Evolutionary conservation across 2,113 vertebrate genomes (phyloP).

Genomic region (Pterocles burchelli): DNA sequence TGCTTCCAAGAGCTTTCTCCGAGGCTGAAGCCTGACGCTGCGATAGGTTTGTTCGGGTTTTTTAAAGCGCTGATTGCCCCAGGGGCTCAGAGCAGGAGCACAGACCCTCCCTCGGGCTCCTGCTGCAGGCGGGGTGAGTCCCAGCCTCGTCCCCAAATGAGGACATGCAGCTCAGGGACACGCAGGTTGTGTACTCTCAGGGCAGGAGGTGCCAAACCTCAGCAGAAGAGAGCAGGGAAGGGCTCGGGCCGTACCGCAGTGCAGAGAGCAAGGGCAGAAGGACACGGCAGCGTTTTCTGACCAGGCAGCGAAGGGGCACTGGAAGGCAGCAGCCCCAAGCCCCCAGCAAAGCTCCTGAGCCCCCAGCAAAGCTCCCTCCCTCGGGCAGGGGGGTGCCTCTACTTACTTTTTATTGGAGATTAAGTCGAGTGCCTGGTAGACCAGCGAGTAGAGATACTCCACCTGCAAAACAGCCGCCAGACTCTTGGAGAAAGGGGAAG

Average conservation of each 20-base stretch:
- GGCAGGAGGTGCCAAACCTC: too few relatives aligned
- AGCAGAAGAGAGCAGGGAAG: background rate
- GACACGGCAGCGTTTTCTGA: rapidly evolving
- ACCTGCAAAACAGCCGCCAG: constrained; percentile 76
- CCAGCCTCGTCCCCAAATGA: background rate
- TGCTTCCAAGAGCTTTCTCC: background rate
- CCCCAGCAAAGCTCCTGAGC: background rate
- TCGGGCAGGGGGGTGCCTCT: rapidly evolving
- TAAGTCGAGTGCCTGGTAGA: constrained; percentile 89
- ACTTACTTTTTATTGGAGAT: constrained; percentile 89
- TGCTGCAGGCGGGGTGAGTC: background rate
- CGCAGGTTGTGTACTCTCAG: too few relatives aligned
- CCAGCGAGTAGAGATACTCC: constrained; percentile 90
- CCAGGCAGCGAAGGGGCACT: rapidly evolving
- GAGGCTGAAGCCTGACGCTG: rapidly evolving
- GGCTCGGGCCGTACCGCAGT: rapidly evolving
- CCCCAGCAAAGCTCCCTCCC: background rate
- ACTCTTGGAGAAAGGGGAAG: background rate
- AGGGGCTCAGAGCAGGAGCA: background rate
- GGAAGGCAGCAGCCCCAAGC: background rate
- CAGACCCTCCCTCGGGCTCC: background rate
- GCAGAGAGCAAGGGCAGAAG: rapidly evolving
- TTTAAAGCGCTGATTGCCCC: background rate
- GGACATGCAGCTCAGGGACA: too few relatives aligned
- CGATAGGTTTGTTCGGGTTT: background rate